phyloP scores from a whole-genome alignment of 2,888 invertebrate species.

The Lamellibrachia satsuma region DNA sequence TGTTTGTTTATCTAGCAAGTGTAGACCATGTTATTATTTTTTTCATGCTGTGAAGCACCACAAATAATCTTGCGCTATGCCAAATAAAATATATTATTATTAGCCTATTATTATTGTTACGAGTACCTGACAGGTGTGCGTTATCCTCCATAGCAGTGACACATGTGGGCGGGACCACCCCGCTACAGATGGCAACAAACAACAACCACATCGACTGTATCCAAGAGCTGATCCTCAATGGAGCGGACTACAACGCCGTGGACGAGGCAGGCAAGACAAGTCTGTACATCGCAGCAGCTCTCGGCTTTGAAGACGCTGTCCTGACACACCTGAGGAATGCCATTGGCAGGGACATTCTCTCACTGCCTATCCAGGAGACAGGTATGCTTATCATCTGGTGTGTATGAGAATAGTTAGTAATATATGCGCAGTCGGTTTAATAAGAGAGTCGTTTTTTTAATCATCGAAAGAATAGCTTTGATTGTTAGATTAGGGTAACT shows the following conservation, averaged over 20 bases:
- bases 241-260: slow-evolving; percentile 63
- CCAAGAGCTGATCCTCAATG: slow-evolving; percentile 58
- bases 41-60: too few species aligned
- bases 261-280: slow-evolving; percentile 57
- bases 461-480: too few species aligned
- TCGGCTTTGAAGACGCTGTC: slow-evolving; percentile 52
- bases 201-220: slow-evolving; percentile 59
- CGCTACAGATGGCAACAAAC: slow-evolving; percentile 59
- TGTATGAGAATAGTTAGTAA: too few species aligned
- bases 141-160: slow-evolving; percentile 49
- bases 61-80: neutral
- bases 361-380: slow-evolving; percentile 56
- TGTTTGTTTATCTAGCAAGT: too few species aligned
- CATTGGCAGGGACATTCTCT: slow-evolving; percentile 60
- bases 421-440: neutral
- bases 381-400: slow-evolving; percentile 40
- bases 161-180: slow-evolving; percentile 60
- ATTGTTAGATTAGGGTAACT: too few species aligned
- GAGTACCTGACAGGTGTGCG: neutral
- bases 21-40: too few species aligned
- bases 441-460: too few species aligned
- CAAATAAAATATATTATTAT: neutral
- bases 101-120: slow-evolving; percentile 7
- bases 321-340: slow-evolving; percentile 60
- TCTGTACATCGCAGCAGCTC: slow-evolving; percentile 58